Conservation (phyloP, 2,797 vertebrate species). For the Microcaecilia unicolor region DNA sequence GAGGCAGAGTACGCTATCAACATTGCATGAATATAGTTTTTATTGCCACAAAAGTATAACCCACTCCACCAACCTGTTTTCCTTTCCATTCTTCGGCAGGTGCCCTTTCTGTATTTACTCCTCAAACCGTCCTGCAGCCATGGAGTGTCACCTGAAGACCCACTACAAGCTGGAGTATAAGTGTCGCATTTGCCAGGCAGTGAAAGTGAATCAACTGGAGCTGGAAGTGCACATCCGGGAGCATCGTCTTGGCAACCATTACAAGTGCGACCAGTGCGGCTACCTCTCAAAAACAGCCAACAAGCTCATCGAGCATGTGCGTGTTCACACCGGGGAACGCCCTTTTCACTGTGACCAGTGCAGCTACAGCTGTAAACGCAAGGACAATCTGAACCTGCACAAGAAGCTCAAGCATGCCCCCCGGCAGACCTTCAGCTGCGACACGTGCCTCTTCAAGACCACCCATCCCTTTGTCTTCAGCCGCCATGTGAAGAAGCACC, state of each 20-base stretch:
- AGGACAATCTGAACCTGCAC: slow-evolving; percentile 99
- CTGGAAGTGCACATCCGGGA: slow-evolving; percentile 94
- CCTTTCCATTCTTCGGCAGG: slow-evolving; percentile 57
- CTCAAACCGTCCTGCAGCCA: slow-evolving; percentile 93
- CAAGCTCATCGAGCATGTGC: slow-evolving; percentile 97
- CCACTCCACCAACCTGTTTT: not conserved
- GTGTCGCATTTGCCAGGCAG: slow-evolving; percentile 97
- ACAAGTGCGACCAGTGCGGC: slow-evolving; percentile 97
- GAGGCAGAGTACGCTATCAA: too few species aligned
- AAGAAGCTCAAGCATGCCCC: slow-evolving; percentile 98
- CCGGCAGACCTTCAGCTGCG: slow-evolving; percentile 90
- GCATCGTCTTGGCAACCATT: slow-evolving; percentile 97
- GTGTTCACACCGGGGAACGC: slow-evolving; percentile 97
- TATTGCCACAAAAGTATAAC: too few species aligned
- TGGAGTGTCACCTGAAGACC: slow-evolving; percentile 98
- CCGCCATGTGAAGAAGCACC: slow-evolving; percentile 96
- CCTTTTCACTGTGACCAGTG: slow-evolving; percentile 99
- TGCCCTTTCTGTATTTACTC: slow-evolving; percentile 98
- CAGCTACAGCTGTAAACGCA: slow-evolving; percentile 98
- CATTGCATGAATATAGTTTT: too few species aligned
- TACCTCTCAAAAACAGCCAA: slow-evolving; percentile 99
- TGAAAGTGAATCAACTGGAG: slow-evolving; percentile 92
- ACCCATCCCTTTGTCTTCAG: slow-evolving; percentile 96
- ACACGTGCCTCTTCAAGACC: slow-evolving; percentile 94
- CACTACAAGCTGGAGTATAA: slow-evolving; percentile 98